phyloP scores from a whole-genome alignment of 2,797 vertebrate genomes.

The Podargus strigoides region DNA sequence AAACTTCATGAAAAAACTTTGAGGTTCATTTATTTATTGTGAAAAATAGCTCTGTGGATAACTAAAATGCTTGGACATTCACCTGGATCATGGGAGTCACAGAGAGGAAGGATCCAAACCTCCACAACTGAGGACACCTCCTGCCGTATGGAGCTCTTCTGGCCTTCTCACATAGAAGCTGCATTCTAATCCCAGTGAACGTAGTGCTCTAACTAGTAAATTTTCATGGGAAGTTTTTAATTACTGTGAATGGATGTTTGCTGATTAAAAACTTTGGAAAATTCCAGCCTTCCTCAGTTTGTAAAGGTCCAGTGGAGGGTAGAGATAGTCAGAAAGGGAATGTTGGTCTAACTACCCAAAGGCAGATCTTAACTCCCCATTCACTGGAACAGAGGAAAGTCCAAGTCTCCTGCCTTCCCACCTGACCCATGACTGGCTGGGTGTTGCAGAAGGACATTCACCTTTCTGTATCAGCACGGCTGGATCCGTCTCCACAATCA shows the following conservation, averaged over 20 bases:
- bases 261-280: neutral
- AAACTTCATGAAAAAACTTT: neutral
- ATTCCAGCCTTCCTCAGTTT: neutral
- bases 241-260: neutral
- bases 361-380: neutral
- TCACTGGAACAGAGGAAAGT: neutral
- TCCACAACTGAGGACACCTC: neutral
- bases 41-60: neutral
- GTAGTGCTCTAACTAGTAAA: neutral
- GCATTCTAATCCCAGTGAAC: neutral
- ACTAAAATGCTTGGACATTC: neutral
- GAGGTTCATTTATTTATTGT: neutral
- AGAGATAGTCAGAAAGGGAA: neutral
- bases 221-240: neutral
- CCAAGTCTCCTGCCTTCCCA: neutral
- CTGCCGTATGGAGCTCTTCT: rapidly evolving
- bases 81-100: neutral
- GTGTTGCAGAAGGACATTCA: neutral
- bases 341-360: neutral
- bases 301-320: neutral
- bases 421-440: neutral
- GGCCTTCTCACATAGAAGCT: neutral
- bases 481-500: neutral
- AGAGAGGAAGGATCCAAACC: neutral
- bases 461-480: neutral